Conservation (phyloP, 2,113 vertebrate species). For the Galemys pyrenaicus region DNA sequence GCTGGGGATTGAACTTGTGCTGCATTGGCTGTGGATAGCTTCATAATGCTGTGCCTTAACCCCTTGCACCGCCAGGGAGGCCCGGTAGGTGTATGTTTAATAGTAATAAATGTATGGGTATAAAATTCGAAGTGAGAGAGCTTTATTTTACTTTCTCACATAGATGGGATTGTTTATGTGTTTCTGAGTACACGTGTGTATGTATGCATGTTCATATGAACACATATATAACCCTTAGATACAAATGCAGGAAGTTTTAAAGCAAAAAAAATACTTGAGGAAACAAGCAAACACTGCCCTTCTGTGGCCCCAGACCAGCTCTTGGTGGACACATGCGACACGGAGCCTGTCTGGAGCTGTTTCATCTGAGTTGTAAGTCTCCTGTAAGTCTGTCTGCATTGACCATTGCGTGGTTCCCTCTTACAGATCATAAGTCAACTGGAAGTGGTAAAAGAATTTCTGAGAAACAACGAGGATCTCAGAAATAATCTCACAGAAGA, state of each 20-base stretch:
- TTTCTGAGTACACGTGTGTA: background rate
- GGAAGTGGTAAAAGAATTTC: slow-evolving; percentile 66
- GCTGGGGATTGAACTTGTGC: too few species aligned
- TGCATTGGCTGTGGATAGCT: too few species aligned
- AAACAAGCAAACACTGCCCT: background rate
- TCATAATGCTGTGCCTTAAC: too few species aligned
- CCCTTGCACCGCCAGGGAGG: too few species aligned
- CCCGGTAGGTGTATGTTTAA: background rate
- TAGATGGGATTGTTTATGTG: background rate
- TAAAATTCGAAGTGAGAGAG: background rate
- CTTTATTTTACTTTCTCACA: slow-evolving; percentile 12
- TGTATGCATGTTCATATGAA: background rate
- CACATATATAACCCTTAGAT: background rate
- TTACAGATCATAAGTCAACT: slow-evolving; percentile 60
- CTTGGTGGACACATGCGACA: background rate
- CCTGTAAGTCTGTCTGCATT: background rate
- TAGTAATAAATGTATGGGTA: background rate
- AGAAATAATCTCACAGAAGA: slow-evolving; percentile 60
- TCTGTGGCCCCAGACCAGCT: background rate
- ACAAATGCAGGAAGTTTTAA: background rate
- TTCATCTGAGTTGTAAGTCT: background rate
- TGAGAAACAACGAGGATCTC: slow-evolving; percentile 74
- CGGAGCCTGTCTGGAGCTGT: background rate
- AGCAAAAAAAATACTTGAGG: background rate
- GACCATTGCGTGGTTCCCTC: background rate